These are phyloP conservation scores for Chelmon rostratus DNA, from an alignment of 2,797 vertebrate genomes.

Conservation along the genomic window DNA sequence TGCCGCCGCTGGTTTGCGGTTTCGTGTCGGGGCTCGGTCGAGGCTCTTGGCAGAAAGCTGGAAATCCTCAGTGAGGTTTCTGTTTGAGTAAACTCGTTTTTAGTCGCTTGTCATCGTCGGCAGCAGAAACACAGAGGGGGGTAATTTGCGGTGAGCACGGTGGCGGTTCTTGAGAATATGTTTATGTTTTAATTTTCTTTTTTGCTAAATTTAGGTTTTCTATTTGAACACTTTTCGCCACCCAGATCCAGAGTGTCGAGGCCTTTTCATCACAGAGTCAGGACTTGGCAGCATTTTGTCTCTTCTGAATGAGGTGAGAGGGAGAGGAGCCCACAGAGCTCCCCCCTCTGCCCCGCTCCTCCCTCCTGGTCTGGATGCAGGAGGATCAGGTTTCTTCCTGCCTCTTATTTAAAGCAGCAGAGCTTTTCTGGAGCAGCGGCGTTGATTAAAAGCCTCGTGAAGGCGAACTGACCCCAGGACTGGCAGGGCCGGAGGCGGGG, in stretches of 20 bases:
- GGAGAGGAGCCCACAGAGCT: background rate
- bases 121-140: slow-evolving; percentile 8
- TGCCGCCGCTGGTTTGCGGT: slow-evolving; percentile 12
- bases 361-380: slow-evolving; percentile 11
- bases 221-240: background rate
- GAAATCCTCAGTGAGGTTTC: slow-evolving; percentile 20
- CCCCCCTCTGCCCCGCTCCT: background rate
- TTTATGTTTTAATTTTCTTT: slow-evolving; percentile 14
- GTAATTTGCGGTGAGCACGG: background rate
- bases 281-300: slow-evolving; percentile 14
- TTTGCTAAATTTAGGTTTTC: slow-evolving; percentile 28
- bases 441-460: slow-evolving; percentile 81
- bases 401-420: slow-evolving; percentile 71
- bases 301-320: slow-evolving; percentile 23
- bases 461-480: slow-evolving; percentile 72
- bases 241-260: background rate
- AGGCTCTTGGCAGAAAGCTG: background rate
- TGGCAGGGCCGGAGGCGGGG: slow-evolving; percentile 60
- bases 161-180: background rate
- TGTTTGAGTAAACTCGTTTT: background rate
- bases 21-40: slow-evolving; percentile 1
- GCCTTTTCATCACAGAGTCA: background rate
- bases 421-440: slow-evolving; percentile 39
- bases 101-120: background rate
- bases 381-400: slow-evolving; percentile 74